These are phyloP conservation scores for Drosophila nigritarsus DNA, from an alignment of 2,888 invertebrate genomes.

Conservation along the genomic window DNA sequence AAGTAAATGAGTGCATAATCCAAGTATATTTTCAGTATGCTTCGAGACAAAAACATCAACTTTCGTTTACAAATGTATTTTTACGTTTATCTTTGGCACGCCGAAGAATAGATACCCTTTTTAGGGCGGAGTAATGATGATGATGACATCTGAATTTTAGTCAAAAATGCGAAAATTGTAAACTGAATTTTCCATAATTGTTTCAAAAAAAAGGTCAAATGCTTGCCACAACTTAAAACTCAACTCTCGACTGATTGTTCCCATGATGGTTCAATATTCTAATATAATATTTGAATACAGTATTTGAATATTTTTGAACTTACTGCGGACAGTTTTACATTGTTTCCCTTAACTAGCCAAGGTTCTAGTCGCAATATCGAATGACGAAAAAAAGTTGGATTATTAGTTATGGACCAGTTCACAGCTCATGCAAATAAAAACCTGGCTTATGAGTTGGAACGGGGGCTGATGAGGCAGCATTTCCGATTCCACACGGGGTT, in stretches of 20 bases:
- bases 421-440: slow-evolving; percentile 54
- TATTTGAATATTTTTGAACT: not conserved
- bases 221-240: not conserved
- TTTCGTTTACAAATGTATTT: not conserved
- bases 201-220: too few species aligned
- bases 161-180: not conserved
- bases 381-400: slow-evolving; percentile 46
- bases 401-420: slow-evolving; percentile 53
- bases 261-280: not conserved
- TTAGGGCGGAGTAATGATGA: too few species aligned
- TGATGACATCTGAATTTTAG: too few species aligned
- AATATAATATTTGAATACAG: not conserved
- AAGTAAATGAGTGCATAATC: not conserved
- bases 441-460: not conserved
- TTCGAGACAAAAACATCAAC: not conserved
- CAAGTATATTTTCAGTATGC: too few species aligned
- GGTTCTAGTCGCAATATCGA: not conserved
- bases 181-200: not conserved
- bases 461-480: not conserved
- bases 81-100: not conserved
- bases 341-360: not conserved
- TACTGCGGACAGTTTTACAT: slow-evolving; percentile 15
- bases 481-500: not conserved
- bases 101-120: not conserved
- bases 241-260: not conserved